A percentile compares a stretch with the other conserved stretches of the same genome.
Conservation (phyloP, 2,888 invertebrate genomes). For the Gortyna flavago region DNA sequence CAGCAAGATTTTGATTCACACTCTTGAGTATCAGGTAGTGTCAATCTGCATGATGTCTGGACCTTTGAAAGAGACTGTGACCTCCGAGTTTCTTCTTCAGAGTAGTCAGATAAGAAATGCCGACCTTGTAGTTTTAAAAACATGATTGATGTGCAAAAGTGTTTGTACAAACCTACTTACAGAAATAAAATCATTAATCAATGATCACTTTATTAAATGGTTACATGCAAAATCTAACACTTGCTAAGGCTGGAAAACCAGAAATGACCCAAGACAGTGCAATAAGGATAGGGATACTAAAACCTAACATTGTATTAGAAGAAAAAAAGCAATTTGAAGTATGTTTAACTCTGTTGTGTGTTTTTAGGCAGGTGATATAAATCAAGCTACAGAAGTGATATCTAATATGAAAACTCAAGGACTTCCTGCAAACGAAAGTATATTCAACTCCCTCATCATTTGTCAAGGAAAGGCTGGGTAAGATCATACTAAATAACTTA, state of each 20-base stretch:
- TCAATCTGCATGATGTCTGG: too few species aligned
- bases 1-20: neutral
- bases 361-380: slow-evolving; percentile 88
- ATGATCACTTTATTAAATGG: neutral
- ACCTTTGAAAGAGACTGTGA: too few species aligned
- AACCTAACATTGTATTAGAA: neutral
- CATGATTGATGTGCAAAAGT: too few species aligned
- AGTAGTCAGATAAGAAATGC: too few species aligned
- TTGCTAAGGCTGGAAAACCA: neutral
- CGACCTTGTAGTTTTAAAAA: too few species aligned
- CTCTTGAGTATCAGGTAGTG: too few species aligned
- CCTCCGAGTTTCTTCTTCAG: too few species aligned
- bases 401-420: slow-evolving; percentile 90
- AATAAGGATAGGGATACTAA: neutral
- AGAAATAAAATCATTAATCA: too few species aligned
- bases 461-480: slow-evolving; percentile 90
- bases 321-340: neutral
- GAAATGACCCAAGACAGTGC: neutral
- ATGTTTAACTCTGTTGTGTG: neutral
- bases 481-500: slow-evolving; percentile 53
- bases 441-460: slow-evolving; percentile 91
- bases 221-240: neutral
- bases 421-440: slow-evolving; percentile 88
- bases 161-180: too few species aligned
- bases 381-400: slow-evolving; percentile 90